Base-by-base conservation (phyloP, 2,113 vertebrate species). In the Polypterus senegalus region DNA sequence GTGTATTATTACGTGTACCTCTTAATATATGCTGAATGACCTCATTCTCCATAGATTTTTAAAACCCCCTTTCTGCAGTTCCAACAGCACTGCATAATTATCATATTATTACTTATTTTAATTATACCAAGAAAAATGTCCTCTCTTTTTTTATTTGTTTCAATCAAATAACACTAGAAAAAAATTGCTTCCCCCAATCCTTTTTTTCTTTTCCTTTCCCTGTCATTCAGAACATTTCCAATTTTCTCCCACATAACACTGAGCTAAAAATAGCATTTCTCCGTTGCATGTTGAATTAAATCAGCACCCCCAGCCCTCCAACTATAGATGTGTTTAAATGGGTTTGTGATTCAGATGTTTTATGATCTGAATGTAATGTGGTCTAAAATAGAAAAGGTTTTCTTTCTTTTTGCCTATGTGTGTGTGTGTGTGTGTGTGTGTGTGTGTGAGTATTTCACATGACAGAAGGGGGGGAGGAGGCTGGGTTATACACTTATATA, bases 221-320 rank as follows among this genome's bases (percentile, higher is more conserved):
- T 81, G 73, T 75, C 71, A 71, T 67, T 76, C 71, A 46, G 61
- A 70, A 73, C 65, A 61, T 64, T 63, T 67, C 71, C 65, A 47
- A 60, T 76, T 58, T 74, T 69, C 60, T 75, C 71, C 68, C 71
- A 65, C 73, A 64, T 77, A 74, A 74, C 65, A 69, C 53, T 56
- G 48, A 54, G 65, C 81, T 81, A 81, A 77, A 74, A 79, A 81
- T 83, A 81, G 75, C 74, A 74, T 73, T 63, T 58, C 76, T 77
- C 63, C 63, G 58, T 27, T 55, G 10, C 2, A 27, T 3, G 9
- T 3, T 55, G 9, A 8, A 27, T 8, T 9, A 55, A 27, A 55
- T 55, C 54, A 2, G 54, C 4, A 5, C 74, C 69, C 71, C 67
- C 60, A 45, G 70, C 9, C 10, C 58, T 5, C 70, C 64, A 67